Evolutionary conservation across 2,113 vertebrate species (phyloP).

Genomic region (Pituophis catenifer): DNA sequence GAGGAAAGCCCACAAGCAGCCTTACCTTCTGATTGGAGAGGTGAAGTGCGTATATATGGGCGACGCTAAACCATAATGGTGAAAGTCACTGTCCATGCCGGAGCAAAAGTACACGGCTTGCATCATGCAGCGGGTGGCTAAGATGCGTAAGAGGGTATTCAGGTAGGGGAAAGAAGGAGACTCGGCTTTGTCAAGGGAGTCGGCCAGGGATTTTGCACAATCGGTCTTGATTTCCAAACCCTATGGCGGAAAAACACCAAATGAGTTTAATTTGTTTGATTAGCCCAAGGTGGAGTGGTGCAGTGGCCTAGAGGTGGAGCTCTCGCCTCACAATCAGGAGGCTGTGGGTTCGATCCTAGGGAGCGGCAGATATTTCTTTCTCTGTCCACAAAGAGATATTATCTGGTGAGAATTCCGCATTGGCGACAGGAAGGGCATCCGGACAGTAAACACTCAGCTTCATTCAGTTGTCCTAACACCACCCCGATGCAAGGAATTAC

Average conservation of each 20-base stretch:
- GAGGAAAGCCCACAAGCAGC: not conserved
- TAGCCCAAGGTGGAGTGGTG: too few species aligned
- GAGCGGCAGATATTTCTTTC: too few species aligned
- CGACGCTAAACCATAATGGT: conserved; percentile 94
- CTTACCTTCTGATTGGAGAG: conserved; percentile 93
- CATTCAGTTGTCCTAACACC: too few species aligned
- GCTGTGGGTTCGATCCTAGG: too few species aligned
- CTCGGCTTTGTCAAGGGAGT: conserved; percentile 86
- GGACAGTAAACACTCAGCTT: too few species aligned
- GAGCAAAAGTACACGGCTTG: conserved; percentile 98
- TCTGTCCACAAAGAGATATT: too few species aligned
- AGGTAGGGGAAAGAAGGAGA: conserved; percentile 82
- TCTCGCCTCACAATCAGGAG: too few species aligned
- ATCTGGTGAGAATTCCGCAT: too few species aligned
- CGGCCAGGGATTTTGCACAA: conserved; percentile 92
- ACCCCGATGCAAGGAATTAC: too few species aligned
- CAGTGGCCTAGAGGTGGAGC: too few species aligned
- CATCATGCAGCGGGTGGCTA: conserved; percentile 98
- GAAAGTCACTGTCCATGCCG: conserved; percentile 95
- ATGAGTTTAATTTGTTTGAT: too few species aligned
- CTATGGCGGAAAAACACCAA: conserved; percentile 60
- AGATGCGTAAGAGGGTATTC: conserved; percentile 89
- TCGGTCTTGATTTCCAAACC: conserved; percentile 84
- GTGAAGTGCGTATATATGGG: conserved; percentile 98
- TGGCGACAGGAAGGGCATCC: too few species aligned